phyloP scores from a whole-genome alignment of 1,140 invertebrate genomes.

The Daktulosphaira vitifoliae region DNA sequence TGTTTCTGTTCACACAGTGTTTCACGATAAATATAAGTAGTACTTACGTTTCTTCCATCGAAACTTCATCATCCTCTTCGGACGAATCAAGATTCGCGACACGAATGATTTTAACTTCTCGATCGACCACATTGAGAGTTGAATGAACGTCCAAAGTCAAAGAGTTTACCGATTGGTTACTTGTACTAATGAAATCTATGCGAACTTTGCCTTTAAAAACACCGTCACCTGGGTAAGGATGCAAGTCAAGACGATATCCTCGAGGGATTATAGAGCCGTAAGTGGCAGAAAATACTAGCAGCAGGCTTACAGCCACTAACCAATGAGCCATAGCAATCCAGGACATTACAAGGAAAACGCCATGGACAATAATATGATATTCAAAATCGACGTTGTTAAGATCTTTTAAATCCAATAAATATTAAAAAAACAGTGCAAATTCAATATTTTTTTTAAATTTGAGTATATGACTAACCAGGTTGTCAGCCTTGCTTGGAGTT shows the following conservation, averaged over 20 bases:
- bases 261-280: slow-evolving; percentile 33
- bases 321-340: slow-evolving; percentile 10
- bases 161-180: slow-evolving; percentile 31
- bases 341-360: too few relatives aligned
- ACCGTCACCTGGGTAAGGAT: slow-evolving; percentile 38
- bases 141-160: slow-evolving; percentile 37
- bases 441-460: too few relatives aligned
- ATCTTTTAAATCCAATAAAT: too few relatives aligned
- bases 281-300: neutral
- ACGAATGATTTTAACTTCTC: slow-evolving; percentile 38
- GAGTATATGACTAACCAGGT: neutral
- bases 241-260: slow-evolving; percentile 38
- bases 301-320: slow-evolving; percentile 10
- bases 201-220: slow-evolving; percentile 39
- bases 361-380: too few relatives aligned
- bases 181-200: slow-evolving; percentile 13
- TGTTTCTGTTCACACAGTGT: neutral
- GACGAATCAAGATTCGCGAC: slow-evolving; percentile 38
- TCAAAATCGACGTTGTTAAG: too few relatives aligned
- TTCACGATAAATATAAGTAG: neutral
- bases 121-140: slow-evolving; percentile 35
- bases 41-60: slow-evolving; percentile 38
- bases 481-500: neutral
- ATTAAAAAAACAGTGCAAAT: too few relatives aligned
- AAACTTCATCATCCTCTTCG: slow-evolving; percentile 37